These are phyloP conservation scores for Danionella cerebrum DNA, from an alignment of 2,113 vertebrate genomes.

Conservation along the genomic window DNA sequence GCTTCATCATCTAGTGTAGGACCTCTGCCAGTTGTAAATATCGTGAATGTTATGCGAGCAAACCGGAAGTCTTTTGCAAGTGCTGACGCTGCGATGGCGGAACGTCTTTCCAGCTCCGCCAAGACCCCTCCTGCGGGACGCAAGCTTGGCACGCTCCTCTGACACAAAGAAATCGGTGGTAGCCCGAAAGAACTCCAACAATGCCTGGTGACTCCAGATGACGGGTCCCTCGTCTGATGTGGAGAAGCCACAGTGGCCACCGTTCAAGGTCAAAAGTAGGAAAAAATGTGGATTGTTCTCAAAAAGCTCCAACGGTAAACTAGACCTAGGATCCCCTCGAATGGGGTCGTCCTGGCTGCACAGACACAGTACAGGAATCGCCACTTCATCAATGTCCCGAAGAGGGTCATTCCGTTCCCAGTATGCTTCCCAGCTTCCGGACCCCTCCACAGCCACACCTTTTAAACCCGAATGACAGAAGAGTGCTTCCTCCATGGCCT, in stretches of 20 bases:
- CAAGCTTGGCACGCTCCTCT: conserved; percentile 65
- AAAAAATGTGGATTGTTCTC: conserved; percentile 77
- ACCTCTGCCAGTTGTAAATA: conserved; percentile 74
- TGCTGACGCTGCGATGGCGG: conserved; percentile 63
- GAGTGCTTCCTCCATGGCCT: conserved; percentile 63
- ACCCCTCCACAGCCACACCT: conserved; percentile 15
- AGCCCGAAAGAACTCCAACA: conserved; percentile 71
- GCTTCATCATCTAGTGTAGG: conserved; percentile 67
- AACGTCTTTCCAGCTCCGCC: conserved; percentile 47
- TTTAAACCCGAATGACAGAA: conserved; percentile 60
- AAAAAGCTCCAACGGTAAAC: conserved; percentile 70
- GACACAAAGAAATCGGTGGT: conserved; percentile 70
- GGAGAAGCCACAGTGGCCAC: conserved; percentile 72
- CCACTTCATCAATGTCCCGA: conserved; percentile 73
- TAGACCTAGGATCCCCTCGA: conserved; percentile 57
- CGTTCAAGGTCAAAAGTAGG: conserved; percentile 61
- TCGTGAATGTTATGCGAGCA: conserved; percentile 73
- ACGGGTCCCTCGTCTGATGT: conserved; percentile 32
- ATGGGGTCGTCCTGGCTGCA: conserved; percentile 69
- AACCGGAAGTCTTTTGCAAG: conserved; percentile 59
- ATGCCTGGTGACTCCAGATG: conserved; percentile 66
- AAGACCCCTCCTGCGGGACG: conserved; percentile 54
- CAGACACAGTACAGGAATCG: conserved; percentile 68
- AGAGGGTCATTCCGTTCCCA: conserved; percentile 75
- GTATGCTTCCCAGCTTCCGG: conserved; percentile 62